phyloP scores from a whole-genome alignment of 2,888 invertebrate species.

The Keiferia lycopersicella region DNA sequence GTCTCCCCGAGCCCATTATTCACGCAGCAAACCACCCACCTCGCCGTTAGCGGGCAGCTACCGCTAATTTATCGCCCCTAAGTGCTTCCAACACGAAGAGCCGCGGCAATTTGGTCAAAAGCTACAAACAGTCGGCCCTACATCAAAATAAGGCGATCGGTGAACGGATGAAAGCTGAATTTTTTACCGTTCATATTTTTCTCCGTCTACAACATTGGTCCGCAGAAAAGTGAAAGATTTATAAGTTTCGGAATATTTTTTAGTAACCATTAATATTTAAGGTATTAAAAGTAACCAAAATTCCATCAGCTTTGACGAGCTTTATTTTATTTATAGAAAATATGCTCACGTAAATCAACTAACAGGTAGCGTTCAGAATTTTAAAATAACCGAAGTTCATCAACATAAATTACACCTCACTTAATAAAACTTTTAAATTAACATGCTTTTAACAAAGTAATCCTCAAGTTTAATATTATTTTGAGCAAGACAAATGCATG shows the following conservation, averaged over 20 bases:
- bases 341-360: background rate
- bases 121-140: slow-evolving; percentile 49
- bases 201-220: too few species aligned
- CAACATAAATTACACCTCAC: background rate
- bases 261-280: too few species aligned
- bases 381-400: background rate
- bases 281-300: too few species aligned
- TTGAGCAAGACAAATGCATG: too few species aligned
- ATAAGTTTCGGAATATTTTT: too few species aligned
- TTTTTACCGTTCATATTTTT: too few species aligned
- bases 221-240: too few species aligned
- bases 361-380: background rate
- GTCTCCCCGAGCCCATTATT: slow-evolving; percentile 68
- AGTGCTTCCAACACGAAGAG: slow-evolving; percentile 65
- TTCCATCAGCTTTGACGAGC: too few species aligned
- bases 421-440: background rate
- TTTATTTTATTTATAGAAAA: slow-evolving; percentile 1
- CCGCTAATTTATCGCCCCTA: slow-evolving; percentile 76
- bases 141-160: slow-evolving; percentile 30
- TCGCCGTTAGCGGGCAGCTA: slow-evolving; percentile 72
- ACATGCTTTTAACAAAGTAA: background rate
- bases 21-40: slow-evolving; percentile 70
- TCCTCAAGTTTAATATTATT: background rate
- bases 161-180: too few species aligned
- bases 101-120: slow-evolving; percentile 61